Percentiles rank a stretch among this genome's conserved stretches.
Conservation (phyloP, 30 jellyfish, hydroid and myxozoan species). For the Mastigias papua region DNA sequence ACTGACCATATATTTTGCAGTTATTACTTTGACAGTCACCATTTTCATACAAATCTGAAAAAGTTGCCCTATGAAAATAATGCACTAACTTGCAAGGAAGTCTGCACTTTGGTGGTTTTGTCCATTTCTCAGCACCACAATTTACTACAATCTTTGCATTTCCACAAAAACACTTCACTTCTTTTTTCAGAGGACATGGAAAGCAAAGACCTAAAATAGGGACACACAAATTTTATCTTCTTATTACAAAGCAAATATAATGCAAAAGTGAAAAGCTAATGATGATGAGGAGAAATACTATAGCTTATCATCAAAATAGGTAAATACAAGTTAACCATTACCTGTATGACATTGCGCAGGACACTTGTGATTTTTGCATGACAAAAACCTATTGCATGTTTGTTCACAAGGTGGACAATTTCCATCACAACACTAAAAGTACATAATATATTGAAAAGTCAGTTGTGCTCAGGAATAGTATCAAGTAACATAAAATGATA, state of each 20-base stretch:
- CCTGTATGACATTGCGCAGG: slow-evolving; percentile 98
- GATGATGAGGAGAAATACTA: too few species aligned
- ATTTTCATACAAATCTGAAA: not conserved
- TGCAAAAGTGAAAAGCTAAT: too few species aligned
- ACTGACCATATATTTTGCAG: not conserved
- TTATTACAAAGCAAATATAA: not conserved
- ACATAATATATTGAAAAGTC: not conserved
- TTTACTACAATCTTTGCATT: slow-evolving; percentile 62
- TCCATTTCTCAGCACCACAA: slow-evolving; percentile 90
- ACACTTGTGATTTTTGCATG: slow-evolving; percentile 95
- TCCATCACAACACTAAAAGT: slow-evolving; percentile 94
- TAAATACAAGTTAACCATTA: slow-evolving; percentile 1
- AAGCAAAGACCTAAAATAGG: slow-evolving; percentile 79
- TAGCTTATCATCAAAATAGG: too few species aligned
- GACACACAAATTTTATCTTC: not conserved
- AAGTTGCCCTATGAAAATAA: not conserved
- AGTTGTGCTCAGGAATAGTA: not conserved
- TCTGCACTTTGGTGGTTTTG: slow-evolving; percentile 92
- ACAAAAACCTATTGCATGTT: slow-evolving; percentile 73
- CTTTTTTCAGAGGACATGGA: slow-evolving; percentile 90
- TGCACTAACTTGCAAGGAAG: slow-evolving; percentile 80
- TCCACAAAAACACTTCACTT: slow-evolving; percentile 87
- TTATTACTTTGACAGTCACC: not conserved
- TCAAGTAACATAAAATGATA: not conserved
- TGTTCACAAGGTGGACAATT: slow-evolving; percentile 95